A percentile compares a stretch with the other conserved stretches of the same genome.
Conservation (phyloP, 2,888 invertebrate genomes). For the Tipula vernalis region DNA sequence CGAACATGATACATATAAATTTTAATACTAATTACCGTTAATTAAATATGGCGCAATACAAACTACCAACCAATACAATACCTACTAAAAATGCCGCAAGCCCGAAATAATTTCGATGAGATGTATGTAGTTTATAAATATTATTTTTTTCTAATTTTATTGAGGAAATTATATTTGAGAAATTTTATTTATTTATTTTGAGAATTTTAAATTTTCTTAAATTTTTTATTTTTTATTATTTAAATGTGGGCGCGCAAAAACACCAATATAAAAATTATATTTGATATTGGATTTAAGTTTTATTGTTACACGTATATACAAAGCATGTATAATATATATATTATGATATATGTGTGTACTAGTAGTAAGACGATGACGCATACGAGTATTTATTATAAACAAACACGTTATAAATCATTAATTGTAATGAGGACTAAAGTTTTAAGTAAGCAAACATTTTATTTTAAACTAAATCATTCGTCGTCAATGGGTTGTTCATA, state of each 20-base stretch:
- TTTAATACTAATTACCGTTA: neutral
- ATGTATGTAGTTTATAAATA: neutral
- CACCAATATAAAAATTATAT: neutral
- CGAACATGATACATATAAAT: neutral
- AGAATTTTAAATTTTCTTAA: neutral
- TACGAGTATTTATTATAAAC: neutral
- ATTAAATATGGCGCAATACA: neutral
- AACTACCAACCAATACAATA: neutral
- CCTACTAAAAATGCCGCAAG: neutral
- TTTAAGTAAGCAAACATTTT: neutral
- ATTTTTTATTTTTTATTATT: neutral
- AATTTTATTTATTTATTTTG: neutral
- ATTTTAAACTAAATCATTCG: neutral
- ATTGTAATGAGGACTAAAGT: neutral
- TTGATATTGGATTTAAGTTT: neutral
- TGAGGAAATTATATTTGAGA: neutral
- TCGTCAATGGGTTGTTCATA: neutral
- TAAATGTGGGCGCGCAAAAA: neutral
- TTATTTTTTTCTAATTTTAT: neutral
- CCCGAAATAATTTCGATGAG: neutral
- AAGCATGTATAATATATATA: neutral
- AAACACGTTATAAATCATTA: neutral
- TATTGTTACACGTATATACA: neutral
- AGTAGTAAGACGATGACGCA: neutral
- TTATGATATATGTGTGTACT: neutral